Base-by-base conservation (phyloP, 2,888 invertebrate species). In the Crepidodera aurea region DNA sequence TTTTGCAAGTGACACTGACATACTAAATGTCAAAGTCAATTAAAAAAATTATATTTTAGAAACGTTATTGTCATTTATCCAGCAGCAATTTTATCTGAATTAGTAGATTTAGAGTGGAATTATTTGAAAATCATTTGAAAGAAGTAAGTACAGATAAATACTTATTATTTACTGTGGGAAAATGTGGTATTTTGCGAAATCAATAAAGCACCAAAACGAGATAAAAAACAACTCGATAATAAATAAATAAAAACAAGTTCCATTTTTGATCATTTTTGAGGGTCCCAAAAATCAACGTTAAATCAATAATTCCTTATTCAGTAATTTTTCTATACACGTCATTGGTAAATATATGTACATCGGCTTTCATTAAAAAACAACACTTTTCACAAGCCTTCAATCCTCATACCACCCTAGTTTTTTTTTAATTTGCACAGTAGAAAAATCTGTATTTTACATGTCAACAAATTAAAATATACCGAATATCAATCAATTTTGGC, bases 301-400 rank as follows among this genome's bases (percentile, higher is more conserved):
- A 37, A 13, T 8, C 37, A 15, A 15, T 37, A 37, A 37, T 37
- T 13, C 10, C 37, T 37, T 37, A 32, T 2, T 6, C 32, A 37
- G 37, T 37, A 37, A 37, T 37, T 37, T 32, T 37, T 37, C 15
- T 37, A 32, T 32, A 32, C 32, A 37, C 37, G 27, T 48, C 25
- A 19, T 25, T 46, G 59, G 37, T 68, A 65, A 70, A 70, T 75
- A n/a, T n/a, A 73, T 75, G 65, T 75, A 77, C 74, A 75, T 68
- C 66, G 71, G 73, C 71, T 70, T 71, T 70, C 69, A 70, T 70
- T 73, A 71, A 69, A 73, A 72, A 71, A 69, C 66, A 63, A 56
- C 67, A 65, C 59, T 67, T 71, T 73, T 76, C 77, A 77, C 77
- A 77, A 77, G 77, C 77, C 77, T 77, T 77, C 54, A 54, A 59